Base-by-base conservation (phyloP, 2,113 vertebrate species). In the Colius striatus region DNA sequence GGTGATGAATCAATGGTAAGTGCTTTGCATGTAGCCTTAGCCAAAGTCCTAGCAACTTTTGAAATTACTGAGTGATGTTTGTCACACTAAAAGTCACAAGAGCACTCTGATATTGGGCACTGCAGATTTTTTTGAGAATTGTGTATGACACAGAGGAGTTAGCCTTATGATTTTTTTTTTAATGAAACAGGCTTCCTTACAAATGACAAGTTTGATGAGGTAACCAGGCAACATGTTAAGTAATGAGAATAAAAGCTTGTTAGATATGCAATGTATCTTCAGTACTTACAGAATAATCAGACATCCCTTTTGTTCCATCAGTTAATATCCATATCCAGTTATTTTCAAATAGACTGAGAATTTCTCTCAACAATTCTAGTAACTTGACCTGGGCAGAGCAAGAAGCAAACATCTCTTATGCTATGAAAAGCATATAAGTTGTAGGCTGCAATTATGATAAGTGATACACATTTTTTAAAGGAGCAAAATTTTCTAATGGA, bases 161-260 rank as follows among this genome's bases (percentile, higher is more conserved):
- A 81, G 47, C 43, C 25, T 51, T 75, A 41, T 8, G 8, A 13
- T 61, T 48, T 41, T 57, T 90, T 78, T 84, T 63, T 74, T 47
- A 45, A 91, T 87, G 51, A 89, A 93, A 72, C 70, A 55, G 43
- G 5, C 86, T 94, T 95, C 75, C 71, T 94, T 38, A 47, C 16
- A 81, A 70, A 91, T 89, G 47, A 94, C 45, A 93, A 81, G 36
- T 93, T 93, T 82, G 79, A 87, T 93, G 92, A 94, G 47, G 88
- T 95, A 94, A 87, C 90, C 61, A 95, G 94, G 95, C 96, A 95
- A 94, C 94, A 74, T 55, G 30, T 90, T 95, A 92, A 95, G 62
- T 85, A 95, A 94, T 47, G 54, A 84, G 88, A 96, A 92, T 77
- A 89, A 95, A 94, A 92, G 21, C 88, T 92, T 93, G 48, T 73